Evolutionary conservation across 2,113 vertebrate genomes (phyloP).

Genomic region (Macquaria ambigua): DNA sequence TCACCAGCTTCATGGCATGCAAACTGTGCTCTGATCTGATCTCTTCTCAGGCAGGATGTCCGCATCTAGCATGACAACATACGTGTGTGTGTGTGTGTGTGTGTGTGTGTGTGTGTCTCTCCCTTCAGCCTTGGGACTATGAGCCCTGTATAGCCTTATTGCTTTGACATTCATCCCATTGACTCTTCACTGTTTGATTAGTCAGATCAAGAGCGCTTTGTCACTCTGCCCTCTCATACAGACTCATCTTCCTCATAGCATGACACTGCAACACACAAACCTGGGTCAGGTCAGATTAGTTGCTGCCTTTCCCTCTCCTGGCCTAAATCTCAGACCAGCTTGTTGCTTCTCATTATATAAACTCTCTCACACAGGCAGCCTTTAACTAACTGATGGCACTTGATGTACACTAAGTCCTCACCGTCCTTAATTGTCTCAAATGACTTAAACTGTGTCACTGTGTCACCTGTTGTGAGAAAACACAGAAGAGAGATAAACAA

Average conservation of each 20-base stretch:
- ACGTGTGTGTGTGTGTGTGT: too few relatives aligned
- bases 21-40: slow-evolving; percentile 25
- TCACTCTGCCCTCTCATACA: background rate
- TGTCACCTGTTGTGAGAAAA: background rate
- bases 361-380: background rate
- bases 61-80: background rate
- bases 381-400: slow-evolving; percentile 4
- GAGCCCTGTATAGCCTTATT: background rate
- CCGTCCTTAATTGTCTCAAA: slow-evolving; percentile 35
- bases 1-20: slow-evolving; percentile 21
- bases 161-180: background rate
- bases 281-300: slow-evolving; percentile 33
- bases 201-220: background rate
- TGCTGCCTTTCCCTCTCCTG: slow-evolving; percentile 5
- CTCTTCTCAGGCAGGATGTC: slow-evolving; percentile 26
- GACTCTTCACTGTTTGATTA: background rate
- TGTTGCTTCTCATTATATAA: slow-evolving; percentile 9
- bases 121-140: background rate
- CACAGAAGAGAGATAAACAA: background rate
- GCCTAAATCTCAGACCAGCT: slow-evolving; percentile 53
- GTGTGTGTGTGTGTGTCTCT: background rate
- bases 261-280: slow-evolving; percentile 29
- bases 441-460: slow-evolving; percentile 10
- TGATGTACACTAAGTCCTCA: slow-evolving; percentile 2
- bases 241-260: slow-evolving; percentile 13